Percentiles rank a stretch among this genome's conserved stretches.
phyloP scores from a whole-genome alignment of 1,140 invertebrate species.

The Caenorhabditis remanei region DNA sequence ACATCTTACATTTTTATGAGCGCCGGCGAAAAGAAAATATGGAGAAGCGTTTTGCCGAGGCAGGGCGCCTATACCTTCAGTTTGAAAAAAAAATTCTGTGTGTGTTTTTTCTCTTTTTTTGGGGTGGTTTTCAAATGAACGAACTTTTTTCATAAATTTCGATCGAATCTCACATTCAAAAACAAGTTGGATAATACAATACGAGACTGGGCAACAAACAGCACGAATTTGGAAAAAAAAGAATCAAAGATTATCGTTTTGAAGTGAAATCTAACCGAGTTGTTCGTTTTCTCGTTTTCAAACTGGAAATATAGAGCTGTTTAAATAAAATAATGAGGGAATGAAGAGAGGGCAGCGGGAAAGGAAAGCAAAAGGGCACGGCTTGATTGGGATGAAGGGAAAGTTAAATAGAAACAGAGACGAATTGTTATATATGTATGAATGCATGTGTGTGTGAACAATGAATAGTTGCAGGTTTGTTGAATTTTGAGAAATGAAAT shows the following conservation, averaged over 20 bases:
- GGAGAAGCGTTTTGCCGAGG: background rate
- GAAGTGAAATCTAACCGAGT: background rate
- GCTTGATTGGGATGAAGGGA: constrained; percentile 20
- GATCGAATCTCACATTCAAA: background rate
- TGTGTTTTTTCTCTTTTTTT: background rate
- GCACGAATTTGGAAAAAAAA: background rate
- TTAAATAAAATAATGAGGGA: constrained; percentile 34
- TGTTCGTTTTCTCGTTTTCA: constrained; percentile 1
- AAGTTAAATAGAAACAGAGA: constrained; percentile 34
- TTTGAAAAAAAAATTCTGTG: background rate
- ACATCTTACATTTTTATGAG: constrained; percentile 38
- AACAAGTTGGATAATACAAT: constrained; percentile 49
- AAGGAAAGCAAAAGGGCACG: constrained; percentile 34
- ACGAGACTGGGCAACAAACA: background rate
- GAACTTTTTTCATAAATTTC: constrained; percentile 20
- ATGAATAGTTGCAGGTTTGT: background rate
- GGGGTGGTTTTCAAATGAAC: constrained; percentile 6
- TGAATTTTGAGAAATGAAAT: background rate
- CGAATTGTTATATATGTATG: constrained; percentile 11
- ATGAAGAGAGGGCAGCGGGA: background rate
- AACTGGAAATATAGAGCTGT: constrained; percentile 31
- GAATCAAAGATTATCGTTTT: constrained; percentile 7
- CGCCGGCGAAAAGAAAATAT: constrained; percentile 1
- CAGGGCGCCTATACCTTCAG: background rate
- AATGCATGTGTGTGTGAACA: constrained; percentile 9